Base-by-base conservation (phyloP, 2,888 invertebrate species). In the Germaria angustata region DNA sequence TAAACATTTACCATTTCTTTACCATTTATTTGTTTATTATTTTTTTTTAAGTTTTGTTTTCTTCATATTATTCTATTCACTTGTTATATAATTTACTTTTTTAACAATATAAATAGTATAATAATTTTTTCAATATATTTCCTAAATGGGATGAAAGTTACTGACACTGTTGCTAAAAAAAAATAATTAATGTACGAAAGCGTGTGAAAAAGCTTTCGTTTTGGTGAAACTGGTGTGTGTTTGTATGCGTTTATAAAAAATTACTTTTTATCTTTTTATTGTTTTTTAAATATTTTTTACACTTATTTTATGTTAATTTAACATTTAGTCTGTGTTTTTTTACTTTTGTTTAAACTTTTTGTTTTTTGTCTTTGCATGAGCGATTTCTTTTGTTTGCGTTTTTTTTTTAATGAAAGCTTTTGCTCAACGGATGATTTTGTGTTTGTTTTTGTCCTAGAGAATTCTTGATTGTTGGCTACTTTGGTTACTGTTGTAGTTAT, bases 1-100 rank as follows among this genome's bases (percentile, higher is more conserved):
- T 61, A 77, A 77, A 77, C 77, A 81, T 81, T 81, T 66, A 81
- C 68, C 0, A n/a, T 8, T 36, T 68, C 76, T 41, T 76, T 81
- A 41, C 68, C 68, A 77, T 53, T 63, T 76, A 34, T 44, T 81
- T 75, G 3, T 41, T 44, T 55, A 5, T 39, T 69, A 46, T 53
- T 55, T 73, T 68, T 55, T 69, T 68, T 49, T 73, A 78, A 63
- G 73, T 22, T 63, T 72, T 57, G 0, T 49, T 68, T 39, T 49
- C 73, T n/a, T n/a, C n/a, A 28, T 53, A 32, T 55, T 49, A 24
- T 13, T 55, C 41, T 65, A 36, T 20, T 75, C 69, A 53, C 36
- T 53, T 75, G 39, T 55, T 69, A 32, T 63, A 28, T 78, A 32
- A 41, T 57, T 77, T 41, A 17, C 3, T 24, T 55, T 66, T 61